Base-by-base conservation (phyloP, 2,888 invertebrate genomes). In the Meandrusa payeni region DNA sequence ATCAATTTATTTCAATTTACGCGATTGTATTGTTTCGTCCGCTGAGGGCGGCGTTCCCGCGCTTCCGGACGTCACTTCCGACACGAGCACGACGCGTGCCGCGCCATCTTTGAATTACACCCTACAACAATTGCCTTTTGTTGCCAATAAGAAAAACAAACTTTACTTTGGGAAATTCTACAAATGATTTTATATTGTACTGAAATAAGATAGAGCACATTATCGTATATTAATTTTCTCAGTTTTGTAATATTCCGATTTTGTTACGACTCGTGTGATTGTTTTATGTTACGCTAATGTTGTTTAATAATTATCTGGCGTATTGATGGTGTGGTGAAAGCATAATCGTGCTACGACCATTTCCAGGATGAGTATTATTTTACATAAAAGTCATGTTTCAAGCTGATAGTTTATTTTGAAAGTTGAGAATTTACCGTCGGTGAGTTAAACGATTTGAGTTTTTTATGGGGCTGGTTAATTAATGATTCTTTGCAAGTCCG, bases 1-100 rank as follows among this genome's bases (percentile, higher is more conserved):
- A 65, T 80, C 82, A 82, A 87, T 87, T 86, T 85, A 87, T 87
- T 83, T 87, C 85, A 87, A 87, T 87, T 87, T 85, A 82, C 80
- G 69, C 64, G 69, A 75, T 67, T 53, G 74, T 64, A 81, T 85
- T 87, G 85, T 86, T 80, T 82, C 61, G 74, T 59, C 56, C 63
- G 62, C 74, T 54, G 70, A 69, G 72, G 76, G 81, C 67, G 69
- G 70, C 74, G 70, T 69, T 69, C 72, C 69, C 71, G 75, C 61
- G 70, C 76, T 77, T 83, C 85, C 87, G 78, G 76, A 43, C 66
- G 66, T 51, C 52, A 69, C 74, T 78, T 75, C 80, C 77, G 82
- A 61, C 87, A 86, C 86, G 83, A 72, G 81, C 66, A 50, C 59
- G 76, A 65, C 85, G 67, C 83, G 83, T 81, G 85, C 72, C 75